A percentile compares a stretch with the other conserved stretches of the same genome.
Conservation (phyloP, 2,888 invertebrate genomes). For the Pammene fasciana region DNA sequence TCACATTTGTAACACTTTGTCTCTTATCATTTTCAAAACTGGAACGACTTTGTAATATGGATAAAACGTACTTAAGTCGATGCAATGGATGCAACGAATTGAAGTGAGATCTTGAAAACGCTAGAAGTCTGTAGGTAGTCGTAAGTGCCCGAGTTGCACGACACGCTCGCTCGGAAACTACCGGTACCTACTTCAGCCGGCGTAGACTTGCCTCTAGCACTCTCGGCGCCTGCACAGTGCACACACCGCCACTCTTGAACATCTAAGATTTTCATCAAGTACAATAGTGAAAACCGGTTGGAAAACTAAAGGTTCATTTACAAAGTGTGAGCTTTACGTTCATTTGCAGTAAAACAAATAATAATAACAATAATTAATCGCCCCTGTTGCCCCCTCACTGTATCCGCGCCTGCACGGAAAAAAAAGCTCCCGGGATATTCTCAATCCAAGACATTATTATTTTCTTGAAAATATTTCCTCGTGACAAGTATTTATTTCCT, state of each 20-base stretch:
- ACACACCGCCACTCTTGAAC: slow-evolving; percentile 24
- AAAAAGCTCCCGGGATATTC: too few species aligned
- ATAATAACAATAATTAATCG: too few species aligned
- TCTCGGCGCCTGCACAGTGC: slow-evolving; percentile 20
- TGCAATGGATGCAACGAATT: slow-evolving; percentile 18
- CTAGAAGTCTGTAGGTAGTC: background rate
- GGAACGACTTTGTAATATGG: background rate
- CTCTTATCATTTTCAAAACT: too few species aligned
- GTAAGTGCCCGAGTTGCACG: slow-evolving; percentile 24
- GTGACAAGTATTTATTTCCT: too few species aligned
- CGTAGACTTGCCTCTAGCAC: slow-evolving; percentile 30
- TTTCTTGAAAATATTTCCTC: too few species aligned
- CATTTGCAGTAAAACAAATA: background rate
- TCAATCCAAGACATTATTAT: too few species aligned
- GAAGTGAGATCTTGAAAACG: slow-evolving; percentile 27
- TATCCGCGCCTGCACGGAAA: too few species aligned
- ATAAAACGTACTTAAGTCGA: background rate
- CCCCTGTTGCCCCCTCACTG: too few species aligned
- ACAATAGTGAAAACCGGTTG: background rate
- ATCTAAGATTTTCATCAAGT: slow-evolving; percentile 5
- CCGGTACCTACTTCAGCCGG: slow-evolving; percentile 21
- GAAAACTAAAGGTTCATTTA: background rate
- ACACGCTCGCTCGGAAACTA: slow-evolving; percentile 20
- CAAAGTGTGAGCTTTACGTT: background rate
- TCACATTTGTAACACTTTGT: too few species aligned